These are phyloP conservation scores for Pantherophis alleghaniensis DNA, from an alignment of 2,797 vertebrate genomes.

Conservation along the genomic window DNA sequence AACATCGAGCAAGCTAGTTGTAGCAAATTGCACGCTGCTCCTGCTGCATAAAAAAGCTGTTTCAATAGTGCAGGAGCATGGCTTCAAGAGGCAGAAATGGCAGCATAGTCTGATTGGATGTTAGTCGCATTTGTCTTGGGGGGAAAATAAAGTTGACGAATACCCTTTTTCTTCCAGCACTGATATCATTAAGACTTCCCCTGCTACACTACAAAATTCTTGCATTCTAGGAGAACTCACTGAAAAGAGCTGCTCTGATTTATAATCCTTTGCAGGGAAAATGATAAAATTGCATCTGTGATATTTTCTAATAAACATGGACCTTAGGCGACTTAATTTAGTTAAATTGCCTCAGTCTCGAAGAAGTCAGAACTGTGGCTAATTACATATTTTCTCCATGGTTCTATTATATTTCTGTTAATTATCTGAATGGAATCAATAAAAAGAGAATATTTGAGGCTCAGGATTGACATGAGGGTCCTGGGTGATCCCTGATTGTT, in stretches of 20 bases:
- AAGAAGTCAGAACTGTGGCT: background rate
- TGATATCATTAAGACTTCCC: background rate
- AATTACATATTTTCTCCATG: background rate
- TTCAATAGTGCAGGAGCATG: conserved; percentile 50
- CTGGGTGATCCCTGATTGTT: background rate
- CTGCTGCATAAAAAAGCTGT: conserved; percentile 61
- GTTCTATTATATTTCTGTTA: background rate
- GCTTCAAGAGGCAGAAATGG: conserved; percentile 60
- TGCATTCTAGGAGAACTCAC: background rate
- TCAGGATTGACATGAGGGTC: background rate
- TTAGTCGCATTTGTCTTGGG: conserved; percentile 36
- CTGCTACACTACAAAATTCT: background rate
- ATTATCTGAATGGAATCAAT: background rate
- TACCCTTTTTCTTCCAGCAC: too few species aligned
- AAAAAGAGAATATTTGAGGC: background rate
- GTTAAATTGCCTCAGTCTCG: background rate
- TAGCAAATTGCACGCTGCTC: conserved; percentile 56
- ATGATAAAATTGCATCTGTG: background rate
- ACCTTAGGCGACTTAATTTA: background rate
- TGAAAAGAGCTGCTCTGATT: background rate
- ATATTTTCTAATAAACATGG: background rate
- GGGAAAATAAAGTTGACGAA: conserved; percentile 3
- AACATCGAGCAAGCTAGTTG: conserved; percentile 44
- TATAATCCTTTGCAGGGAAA: background rate
- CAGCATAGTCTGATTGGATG: conserved; percentile 31